Base-by-base conservation (phyloP, 53 echinoderm and acorn worm species). In the Glandiceps talaboti region DNA sequence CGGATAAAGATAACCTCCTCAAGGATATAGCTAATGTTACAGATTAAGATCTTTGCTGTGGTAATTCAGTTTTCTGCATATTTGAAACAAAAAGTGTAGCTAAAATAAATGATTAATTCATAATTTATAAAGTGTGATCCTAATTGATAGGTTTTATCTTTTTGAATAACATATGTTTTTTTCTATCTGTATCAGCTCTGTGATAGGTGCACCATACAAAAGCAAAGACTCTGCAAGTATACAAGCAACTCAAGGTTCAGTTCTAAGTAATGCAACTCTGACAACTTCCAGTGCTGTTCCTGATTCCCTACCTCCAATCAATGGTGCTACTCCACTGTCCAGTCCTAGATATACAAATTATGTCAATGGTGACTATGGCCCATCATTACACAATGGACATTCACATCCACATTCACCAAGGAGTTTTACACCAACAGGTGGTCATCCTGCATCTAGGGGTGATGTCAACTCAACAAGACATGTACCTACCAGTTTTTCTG, bases 221-320 rank as follows among this genome's bases (percentile, higher is more conserved):
- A 30, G 73, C 75, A 73, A 31, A 79, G 64, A 80, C 76, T 76
- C 83, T 76, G 0, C 20, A 6, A 45, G 64, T 20, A 45, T 12
- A 6, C 64, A 25, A 25, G 29, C 77, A 28, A 29, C 77, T 30
- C 25, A 29, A 1, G 30, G 77, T 1, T 29, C 6, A 88, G 76
- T 64, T 78, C 31, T 25, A 73, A 84, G 1, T 32, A 79, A 6
- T 33, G 33, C 77, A 80, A 76, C 84, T 80, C 88, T 28, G 30
- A 25, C 29, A 74, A 84, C 30, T 75, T 82, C 26, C 31, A 77
- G n/a, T 64, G 31, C 32, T 80, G 79, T 26, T 74, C 27, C 73
- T 74, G 76, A 30, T 85, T 89, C 33, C 89, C 30, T 77, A 30
- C 77, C 92, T 75, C 92, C 89, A 31, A 92, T 92, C 31, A 78